A percentile compares a stretch with the other conserved stretches of the same genome.
Evolutionary conservation across 2,113 vertebrate species (phyloP).

Genomic region (Tupaia chinensis): DNA sequence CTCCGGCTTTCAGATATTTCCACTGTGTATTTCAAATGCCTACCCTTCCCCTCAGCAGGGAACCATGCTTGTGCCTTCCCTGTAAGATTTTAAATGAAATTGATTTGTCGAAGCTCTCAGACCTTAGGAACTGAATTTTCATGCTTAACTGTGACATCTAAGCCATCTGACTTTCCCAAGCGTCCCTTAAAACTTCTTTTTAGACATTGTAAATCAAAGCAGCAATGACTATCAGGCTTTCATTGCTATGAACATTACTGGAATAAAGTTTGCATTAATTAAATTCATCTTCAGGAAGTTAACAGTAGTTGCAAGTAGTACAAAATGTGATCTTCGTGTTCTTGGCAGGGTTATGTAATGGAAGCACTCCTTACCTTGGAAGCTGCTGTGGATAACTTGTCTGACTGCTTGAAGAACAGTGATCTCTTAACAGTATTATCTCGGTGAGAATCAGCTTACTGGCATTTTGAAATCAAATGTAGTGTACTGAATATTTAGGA

Average conservation of each 20-base stretch:
- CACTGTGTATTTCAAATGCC: neutral
- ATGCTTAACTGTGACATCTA: neutral
- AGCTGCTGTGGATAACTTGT: slow-evolving; percentile 97
- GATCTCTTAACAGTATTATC: slow-evolving; percentile 96
- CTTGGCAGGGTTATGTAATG: slow-evolving; percentile 96
- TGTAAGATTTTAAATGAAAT: neutral
- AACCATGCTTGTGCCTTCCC: no score
- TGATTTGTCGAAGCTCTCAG: neutral
- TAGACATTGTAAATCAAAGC: neutral
- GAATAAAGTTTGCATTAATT: neutral
- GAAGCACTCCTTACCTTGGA: slow-evolving; percentile 97
- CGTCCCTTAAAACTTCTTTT: neutral
- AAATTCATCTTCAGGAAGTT: neutral
- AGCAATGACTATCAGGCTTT: slow-evolving; percentile 36
- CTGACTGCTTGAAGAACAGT: slow-evolving; percentile 97
- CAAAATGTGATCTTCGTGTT: neutral
- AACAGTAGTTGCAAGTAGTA: neutral
- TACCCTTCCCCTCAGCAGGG: neutral
- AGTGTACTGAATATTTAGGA: slow-evolving; percentile 26
- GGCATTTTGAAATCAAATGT: neutral
- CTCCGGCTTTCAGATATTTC: neutral
- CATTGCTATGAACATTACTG: neutral
- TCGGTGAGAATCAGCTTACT: slow-evolving; percentile 87
- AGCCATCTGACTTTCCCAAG: slow-evolving; percentile 9
- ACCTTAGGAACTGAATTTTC: neutral